Percentiles rank a stretch among this genome's conserved stretches.
phyloP scores from a whole-genome alignment of 2,888 invertebrate genomes.

The Orchesella flavescens region DNA sequence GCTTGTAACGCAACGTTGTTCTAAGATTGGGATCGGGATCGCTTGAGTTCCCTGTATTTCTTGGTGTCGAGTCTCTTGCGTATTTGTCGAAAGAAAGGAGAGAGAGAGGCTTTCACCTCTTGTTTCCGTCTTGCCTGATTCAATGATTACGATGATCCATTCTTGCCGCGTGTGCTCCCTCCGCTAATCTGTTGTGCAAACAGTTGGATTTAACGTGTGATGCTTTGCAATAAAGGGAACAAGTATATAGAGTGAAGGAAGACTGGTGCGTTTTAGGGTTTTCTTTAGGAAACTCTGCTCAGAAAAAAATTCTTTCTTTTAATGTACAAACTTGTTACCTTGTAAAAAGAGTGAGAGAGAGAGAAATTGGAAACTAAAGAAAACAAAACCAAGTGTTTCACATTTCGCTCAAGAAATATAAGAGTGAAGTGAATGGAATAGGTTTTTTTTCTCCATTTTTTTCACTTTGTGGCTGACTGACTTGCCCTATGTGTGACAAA shows the following conservation, averaged over 20 bases:
- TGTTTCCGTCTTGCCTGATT: too few species aligned
- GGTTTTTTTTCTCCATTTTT: too few species aligned
- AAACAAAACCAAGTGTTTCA: not conserved
- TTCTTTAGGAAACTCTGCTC: too few species aligned
- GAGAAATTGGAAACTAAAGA: constrained; percentile 5
- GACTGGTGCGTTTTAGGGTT: not conserved
- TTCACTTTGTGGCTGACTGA: too few species aligned
- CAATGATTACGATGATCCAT: constrained; percentile 24
- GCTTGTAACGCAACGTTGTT: not conserved
- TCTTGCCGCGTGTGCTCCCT: constrained; percentile 1
- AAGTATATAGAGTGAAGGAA: too few species aligned
- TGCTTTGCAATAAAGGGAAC: not conserved
- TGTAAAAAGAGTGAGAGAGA: not conserved
- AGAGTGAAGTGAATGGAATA: too few species aligned
- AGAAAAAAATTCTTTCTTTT: not conserved
- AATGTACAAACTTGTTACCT: constrained; percentile 15
- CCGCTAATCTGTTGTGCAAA: constrained; percentile 34
- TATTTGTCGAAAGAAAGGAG: too few species aligned
- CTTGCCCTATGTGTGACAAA: too few species aligned
- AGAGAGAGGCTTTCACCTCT: too few species aligned
- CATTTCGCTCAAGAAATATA: too few species aligned
- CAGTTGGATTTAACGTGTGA: constrained; percentile 28
- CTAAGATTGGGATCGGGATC: constrained; percentile 7
- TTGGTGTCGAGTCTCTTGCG: too few species aligned
- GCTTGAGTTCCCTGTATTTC: not conserved